A percentile compares a stretch with the other conserved stretches of the same genome.
Conservation (phyloP, 2,888 invertebrate species). For the Mylabris sibirica region DNA sequence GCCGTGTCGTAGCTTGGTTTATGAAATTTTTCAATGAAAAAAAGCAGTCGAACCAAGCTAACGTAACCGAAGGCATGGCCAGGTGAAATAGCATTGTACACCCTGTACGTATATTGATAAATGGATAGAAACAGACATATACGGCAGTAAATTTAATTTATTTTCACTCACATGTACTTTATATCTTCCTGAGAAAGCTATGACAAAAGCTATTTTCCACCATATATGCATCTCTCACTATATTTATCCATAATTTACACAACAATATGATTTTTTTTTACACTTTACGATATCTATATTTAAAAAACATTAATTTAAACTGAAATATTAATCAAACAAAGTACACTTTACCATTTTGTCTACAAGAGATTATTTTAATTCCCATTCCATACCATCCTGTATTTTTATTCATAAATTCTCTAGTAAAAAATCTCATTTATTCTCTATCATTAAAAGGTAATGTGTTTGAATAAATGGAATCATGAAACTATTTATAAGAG, state of each 20-base stretch:
- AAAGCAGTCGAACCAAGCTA: no score
- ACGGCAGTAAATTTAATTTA: slow-evolving; percentile 1
- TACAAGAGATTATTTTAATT: no score
- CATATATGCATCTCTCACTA: neutral
- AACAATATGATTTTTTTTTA: neutral
- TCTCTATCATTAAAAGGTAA: neutral
- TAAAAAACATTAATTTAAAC: neutral
- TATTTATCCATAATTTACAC: neutral
- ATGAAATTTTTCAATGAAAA: no score
- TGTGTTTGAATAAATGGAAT: neutral
- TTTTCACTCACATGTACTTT: slow-evolving; percentile 13
- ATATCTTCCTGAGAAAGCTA: slow-evolving; percentile 9
- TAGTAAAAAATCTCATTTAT: neutral
- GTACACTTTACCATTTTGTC: neutral
- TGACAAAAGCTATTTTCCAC: slow-evolving; percentile 10
- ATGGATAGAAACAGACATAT: neutral
- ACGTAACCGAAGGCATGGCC: no score
- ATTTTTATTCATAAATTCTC: neutral
- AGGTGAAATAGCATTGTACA: no score
- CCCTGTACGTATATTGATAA: neutral
- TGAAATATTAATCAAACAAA: neutral
- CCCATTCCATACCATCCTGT: neutral
- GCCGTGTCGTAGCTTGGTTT: no score
- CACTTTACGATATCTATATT: neutral
- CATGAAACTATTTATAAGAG: neutral